Evolutionary conservation across 2,888 invertebrate species (phyloP).

Genomic region (Sabellastarte sp.): DNA sequence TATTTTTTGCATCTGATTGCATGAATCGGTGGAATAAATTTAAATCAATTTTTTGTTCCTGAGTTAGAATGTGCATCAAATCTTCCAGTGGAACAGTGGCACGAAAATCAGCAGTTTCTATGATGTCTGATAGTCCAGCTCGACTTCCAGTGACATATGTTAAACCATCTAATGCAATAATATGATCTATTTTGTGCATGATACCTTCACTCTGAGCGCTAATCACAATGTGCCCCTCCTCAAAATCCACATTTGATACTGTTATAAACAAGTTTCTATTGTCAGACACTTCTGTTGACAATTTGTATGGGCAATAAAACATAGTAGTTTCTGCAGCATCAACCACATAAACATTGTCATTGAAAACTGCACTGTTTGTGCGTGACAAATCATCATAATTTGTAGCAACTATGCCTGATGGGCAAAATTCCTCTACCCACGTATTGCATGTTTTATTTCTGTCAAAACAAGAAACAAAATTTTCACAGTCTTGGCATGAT

Average conservation of each 20-base stretch:
- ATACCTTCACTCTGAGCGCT: slow-evolving; percentile 3
- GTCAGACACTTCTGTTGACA: background rate
- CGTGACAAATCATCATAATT: background rate
- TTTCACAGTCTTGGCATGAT: background rate
- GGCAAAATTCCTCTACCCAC: slow-evolving; percentile 6
- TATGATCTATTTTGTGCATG: background rate
- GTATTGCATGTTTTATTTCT: background rate
- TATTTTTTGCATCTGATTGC: too few species aligned
- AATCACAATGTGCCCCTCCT: too few species aligned
- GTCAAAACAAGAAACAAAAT: background rate
- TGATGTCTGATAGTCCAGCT: too few species aligned
- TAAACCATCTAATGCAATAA: too few species aligned
- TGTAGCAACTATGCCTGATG: background rate
- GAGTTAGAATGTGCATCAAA: too few species aligned
- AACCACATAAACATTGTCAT: background rate
- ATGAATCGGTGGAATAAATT: too few species aligned
- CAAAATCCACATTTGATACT: too few species aligned
- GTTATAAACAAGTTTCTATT: background rate
- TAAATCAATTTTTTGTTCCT: too few species aligned
- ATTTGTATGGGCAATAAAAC: background rate
- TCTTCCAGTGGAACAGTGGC: too few species aligned
- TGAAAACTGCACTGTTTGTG: background rate
- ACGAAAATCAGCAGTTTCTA: too few species aligned
- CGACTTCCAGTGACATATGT: too few species aligned
- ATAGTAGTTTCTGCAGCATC: background rate